Conservation (phyloP, 2,888 invertebrate genomes). For the Eupithecia insigniata region DNA sequence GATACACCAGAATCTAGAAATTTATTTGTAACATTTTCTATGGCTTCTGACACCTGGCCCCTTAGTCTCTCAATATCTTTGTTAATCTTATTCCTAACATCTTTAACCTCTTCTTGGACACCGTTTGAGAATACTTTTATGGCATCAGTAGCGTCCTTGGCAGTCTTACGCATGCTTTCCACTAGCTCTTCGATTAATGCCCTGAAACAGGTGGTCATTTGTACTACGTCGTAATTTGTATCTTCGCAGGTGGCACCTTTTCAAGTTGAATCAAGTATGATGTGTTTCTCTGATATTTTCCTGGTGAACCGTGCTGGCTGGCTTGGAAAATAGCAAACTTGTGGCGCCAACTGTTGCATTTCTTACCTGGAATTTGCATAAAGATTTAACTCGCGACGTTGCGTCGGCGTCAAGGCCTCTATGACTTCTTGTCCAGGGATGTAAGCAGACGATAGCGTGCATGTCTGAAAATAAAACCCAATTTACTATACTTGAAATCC, state of each 20-base stretch:
- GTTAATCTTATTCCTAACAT: constrained; percentile 53
- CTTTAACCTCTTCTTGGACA: constrained; percentile 56
- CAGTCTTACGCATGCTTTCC: constrained; percentile 58
- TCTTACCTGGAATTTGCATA: constrained; percentile 55
- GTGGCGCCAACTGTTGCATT: background rate
- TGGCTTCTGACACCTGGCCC: constrained; percentile 55
- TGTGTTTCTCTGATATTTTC: background rate
- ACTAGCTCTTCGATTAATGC: constrained; percentile 62
- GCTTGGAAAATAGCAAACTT: background rate
- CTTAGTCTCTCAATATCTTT: constrained; percentile 58
- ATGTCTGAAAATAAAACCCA: constrained; percentile 33
- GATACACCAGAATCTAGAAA: constrained; percentile 57
- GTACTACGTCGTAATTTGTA: background rate
- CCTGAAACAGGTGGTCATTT: constrained; percentile 47
- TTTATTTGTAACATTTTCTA: constrained; percentile 57
- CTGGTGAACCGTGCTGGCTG: background rate
- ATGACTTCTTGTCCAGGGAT: constrained; percentile 48
- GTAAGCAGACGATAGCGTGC: constrained; percentile 38
- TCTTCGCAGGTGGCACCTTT: background rate
- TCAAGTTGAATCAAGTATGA: background rate
- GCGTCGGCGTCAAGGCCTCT: constrained; percentile 49
- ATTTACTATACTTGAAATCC: background rate
- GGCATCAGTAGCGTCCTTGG: constrained; percentile 61
- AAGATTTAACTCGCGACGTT: constrained; percentile 52
- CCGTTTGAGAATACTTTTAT: constrained; percentile 59